Base-by-base conservation (phyloP, 2,113 vertebrate species). In the Ahaetulla prasina region DNA sequence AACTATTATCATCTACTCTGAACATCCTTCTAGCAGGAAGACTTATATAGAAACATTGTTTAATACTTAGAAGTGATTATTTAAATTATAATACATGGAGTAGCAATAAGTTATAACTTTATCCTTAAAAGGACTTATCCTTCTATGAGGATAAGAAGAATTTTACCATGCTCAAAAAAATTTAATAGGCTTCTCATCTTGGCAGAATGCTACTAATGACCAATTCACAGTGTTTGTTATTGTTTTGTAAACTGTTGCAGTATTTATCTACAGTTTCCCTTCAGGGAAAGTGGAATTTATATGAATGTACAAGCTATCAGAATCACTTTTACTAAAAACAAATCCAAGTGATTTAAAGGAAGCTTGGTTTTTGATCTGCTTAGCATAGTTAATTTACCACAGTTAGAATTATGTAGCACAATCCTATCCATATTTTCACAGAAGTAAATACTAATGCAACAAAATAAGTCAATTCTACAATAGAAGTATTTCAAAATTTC, bases 1-100 rank as follows among this genome's bases (percentile, higher is more conserved):
- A 94, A 96, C 97, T 49, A 95, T 95, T 95, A 35, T 8, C 27
- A 47, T 54, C 47, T 49, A 80, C n/a, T 22, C 74, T 80, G 35
- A 80, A 80, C 18, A 80, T 80, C 18, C 74, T 80, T 80, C 74
- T 80, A 80, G 74, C 18, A 43, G 20, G 18, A 43, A 80, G 74
- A 20, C 35, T 43, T 87, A n/a, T 35, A 27, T 54, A 52, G 43
- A 89, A 92, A 85, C 12, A 39, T 4, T 60, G 54, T 85, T 80
- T 80, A 80, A 43, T 74, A 53, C 60, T 53, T 43, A 18, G 27
- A 80, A 89, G n/a, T 50, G 49, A 6, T 43, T 43, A 12, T 27
- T 63, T n/a, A 86, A 47, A 92, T 35, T 12, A 92, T 27, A n/a
- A 63, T 20, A 87, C 63, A 35, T 11, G 6, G 35, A 50, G 30